Percentiles rank a stretch among this genome's conserved stretches.
phyloP scores from a whole-genome alignment of 2,888 invertebrate genomes.

The Phoronis australis region DNA sequence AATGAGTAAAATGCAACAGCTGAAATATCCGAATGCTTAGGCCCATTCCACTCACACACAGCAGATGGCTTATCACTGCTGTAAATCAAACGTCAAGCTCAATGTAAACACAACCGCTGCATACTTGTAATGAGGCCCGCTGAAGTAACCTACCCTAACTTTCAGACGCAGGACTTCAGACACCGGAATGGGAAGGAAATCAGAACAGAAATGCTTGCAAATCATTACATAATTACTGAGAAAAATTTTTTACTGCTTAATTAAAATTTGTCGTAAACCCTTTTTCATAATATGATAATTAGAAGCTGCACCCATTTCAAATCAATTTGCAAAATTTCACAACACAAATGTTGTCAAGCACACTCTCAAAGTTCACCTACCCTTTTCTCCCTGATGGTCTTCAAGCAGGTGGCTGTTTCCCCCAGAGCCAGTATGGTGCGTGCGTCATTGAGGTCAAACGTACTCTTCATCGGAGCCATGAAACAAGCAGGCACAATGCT shows the following conservation, averaged over 20 bases:
- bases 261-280: neutral
- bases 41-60: no score
- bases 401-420: slow-evolving; percentile 39
- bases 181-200: no score
- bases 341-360: neutral
- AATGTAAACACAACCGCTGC: no score
- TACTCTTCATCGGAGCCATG: slow-evolving; percentile 55
- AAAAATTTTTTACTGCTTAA: neutral
- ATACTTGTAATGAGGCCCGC: no score
- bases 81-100: no score
- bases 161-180: no score
- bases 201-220: no score
- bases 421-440: slow-evolving; percentile 53
- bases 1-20: no score
- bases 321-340: slow-evolving; percentile 2
- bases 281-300: neutral
- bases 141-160: no score
- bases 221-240: neutral
- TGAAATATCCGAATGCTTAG: no score
- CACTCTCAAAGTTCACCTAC: slow-evolving; percentile 17
- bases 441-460: slow-evolving; percentile 57
- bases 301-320: slow-evolving; percentile 1
- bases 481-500: slow-evolving; percentile 58
- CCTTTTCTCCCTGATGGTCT: slow-evolving; percentile 37
- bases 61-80: no score